A percentile compares a stretch with the other conserved stretches of the same genome.
Conservation (phyloP, 2,113 vertebrate genomes). For the Potamarius usumacintae region DNA sequence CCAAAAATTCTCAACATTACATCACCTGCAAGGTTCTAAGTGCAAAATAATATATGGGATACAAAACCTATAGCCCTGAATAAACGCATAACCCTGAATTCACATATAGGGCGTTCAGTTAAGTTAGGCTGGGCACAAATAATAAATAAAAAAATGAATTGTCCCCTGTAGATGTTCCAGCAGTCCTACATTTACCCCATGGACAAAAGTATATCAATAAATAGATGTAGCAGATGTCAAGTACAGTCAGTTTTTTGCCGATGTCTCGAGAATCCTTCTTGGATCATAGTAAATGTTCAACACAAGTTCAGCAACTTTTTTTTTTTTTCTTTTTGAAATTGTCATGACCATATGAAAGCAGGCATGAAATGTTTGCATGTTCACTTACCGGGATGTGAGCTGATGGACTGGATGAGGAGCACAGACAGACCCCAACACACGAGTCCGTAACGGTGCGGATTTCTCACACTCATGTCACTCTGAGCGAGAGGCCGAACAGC, state of each 20-base stretch:
- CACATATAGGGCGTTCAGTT: neutral
- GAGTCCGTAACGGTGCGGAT: constrained; percentile 91
- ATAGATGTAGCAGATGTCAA: neutral
- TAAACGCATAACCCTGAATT: neutral
- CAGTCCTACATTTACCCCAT: neutral
- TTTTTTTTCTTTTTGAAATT: neutral
- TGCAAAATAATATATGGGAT: neutral
- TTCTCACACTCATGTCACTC: constrained; percentile 97
- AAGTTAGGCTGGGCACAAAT: neutral
- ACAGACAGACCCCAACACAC: constrained; percentile 88
- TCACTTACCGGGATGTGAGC: constrained; percentile 91
- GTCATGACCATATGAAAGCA: constrained; percentile 21
- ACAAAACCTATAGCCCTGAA: neutral
- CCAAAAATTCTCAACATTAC: constrained; percentile 10
- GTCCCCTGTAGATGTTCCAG: neutral
- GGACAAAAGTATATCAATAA: neutral
- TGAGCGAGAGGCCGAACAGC: constrained; percentile 79
- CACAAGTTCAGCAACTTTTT: constrained; percentile 37
- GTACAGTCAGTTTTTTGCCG: neutral
- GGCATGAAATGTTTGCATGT: constrained; percentile 22
- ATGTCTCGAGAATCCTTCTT: neutral
- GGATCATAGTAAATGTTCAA: neutral
- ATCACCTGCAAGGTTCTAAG: neutral
- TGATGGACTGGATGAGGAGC: constrained; percentile 85
- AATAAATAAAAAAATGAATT: neutral